phyloP scores from a whole-genome alignment of 2,888 invertebrate species.

The Drosophila quinaria region DNA sequence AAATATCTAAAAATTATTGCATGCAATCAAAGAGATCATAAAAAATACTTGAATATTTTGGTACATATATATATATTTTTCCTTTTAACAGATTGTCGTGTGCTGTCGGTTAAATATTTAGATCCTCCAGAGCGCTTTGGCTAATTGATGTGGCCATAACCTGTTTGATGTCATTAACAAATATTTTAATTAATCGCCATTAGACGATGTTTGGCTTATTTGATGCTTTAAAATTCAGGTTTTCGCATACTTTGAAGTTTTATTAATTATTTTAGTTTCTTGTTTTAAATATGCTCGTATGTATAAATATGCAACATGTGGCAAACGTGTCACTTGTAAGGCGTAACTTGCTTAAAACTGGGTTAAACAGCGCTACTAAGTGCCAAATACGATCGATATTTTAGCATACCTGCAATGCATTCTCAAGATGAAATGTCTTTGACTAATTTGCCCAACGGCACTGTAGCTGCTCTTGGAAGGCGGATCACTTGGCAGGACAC shows the following conservation, averaged over 20 bases:
- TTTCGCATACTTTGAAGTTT: conserved; percentile 43
- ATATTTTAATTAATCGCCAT: conserved; percentile 76
- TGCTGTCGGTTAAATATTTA: conserved; percentile 12
- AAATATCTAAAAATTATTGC: conserved; percentile 24
- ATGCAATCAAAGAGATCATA: conserved; percentile 10
- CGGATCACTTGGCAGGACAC: too few species aligned
- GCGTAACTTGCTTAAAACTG: conserved; percentile 69
- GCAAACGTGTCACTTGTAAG: conserved; percentile 57
- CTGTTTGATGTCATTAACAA: conserved; percentile 66
- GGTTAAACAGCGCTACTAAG: conserved; percentile 55
- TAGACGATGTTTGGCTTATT: conserved; percentile 47
- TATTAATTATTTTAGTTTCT: conserved; percentile 25
- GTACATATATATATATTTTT: conserved; percentile 19
- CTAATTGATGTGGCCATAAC: conserved; percentile 53
- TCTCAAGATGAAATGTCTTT: not conserved
- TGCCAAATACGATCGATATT: conserved; percentile 41
- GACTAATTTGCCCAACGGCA: not conserved
- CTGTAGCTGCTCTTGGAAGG: not conserved
- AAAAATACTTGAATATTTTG: conserved; percentile 1
- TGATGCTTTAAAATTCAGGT: conserved; percentile 62
- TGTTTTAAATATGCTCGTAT: conserved; percentile 14
- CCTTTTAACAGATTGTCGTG: conserved; percentile 19
- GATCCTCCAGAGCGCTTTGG: conserved; percentile 32
- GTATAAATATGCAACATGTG: conserved; percentile 23
- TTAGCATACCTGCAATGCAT: conserved; percentile 37